A percentile compares a stretch with the other conserved stretches of the same genome.
Conservation (phyloP, 2,113 vertebrate species). For the Eonycteris spelaea region DNA sequence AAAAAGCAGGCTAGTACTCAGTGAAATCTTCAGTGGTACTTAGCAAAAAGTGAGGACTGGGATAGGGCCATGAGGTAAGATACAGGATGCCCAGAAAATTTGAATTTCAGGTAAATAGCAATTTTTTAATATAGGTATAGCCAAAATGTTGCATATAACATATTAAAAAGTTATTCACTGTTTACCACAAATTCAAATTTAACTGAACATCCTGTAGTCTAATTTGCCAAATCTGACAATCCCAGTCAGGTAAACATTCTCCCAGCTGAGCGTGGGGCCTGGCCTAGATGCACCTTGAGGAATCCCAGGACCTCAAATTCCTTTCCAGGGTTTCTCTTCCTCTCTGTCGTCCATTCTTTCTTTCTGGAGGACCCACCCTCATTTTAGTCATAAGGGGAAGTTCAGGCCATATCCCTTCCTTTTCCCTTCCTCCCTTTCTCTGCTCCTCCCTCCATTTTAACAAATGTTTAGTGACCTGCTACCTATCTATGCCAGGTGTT, state of each 20-base stretch:
- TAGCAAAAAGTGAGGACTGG: not conserved
- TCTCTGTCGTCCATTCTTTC: not conserved
- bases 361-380: not conserved
- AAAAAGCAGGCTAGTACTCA: not conserved
- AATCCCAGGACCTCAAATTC: not conserved
- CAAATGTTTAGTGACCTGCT: not conserved
- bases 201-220: not conserved
- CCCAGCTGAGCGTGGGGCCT: not conserved
- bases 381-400: not conserved
- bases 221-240: not conserved
- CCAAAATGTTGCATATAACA: not conserved
- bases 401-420: not conserved
- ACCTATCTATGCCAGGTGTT: not conserved
- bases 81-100: not conserved
- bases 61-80: not conserved
- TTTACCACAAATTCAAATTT: not conserved
- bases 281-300: not conserved
- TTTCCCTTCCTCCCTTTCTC: not conserved
- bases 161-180: not conserved
- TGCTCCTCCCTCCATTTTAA: not conserved
- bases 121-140: not conserved
- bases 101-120: not conserved
- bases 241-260: not conserved
- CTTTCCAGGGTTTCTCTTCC: not conserved
- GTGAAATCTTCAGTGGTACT: not conserved